Evolutionary conservation across 2,888 invertebrate species (phyloP), one percentile per base, ranked within the genome.

Genomic region (Dicyrtoma fusca): DNA sequence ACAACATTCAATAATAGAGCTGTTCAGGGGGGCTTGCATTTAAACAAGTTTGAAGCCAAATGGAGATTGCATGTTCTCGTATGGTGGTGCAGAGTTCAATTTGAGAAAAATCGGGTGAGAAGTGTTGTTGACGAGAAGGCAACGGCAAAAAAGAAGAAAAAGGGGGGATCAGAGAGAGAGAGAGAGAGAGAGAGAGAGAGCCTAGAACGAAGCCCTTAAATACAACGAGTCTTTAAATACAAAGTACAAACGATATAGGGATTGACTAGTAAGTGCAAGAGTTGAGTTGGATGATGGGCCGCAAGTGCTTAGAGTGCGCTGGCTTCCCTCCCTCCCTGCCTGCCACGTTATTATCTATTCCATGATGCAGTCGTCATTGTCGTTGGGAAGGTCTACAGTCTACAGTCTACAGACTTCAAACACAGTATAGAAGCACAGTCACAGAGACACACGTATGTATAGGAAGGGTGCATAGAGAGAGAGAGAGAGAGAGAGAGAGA

Each of bases 61-160:
- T 57, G 65, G 69, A 69, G 73, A 73, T 69, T 66, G 66, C 70
- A 51, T 73, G 69, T 62, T 69, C 57, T 53, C 34, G 25, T n/a
- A n/a, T n/a, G n/a, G 26, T 26, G 49, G 51, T 62, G 70, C 65
- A 65, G 53, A 70, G 70, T 51, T 65, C 59, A 66, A 70, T 62
- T 44, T 42, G 64, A 69, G 73, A 70, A 70, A 69, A 73, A 73
- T 73, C 69, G 69, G 73, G 65, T 66, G 59, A 73, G 66, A 73
- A 73, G 64, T 64, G 64, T 69, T 73, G 64, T 73, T 59, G 73
- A 69, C 42, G 59, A 73, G 68, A 68, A 63, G 72, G 45, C 42
- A 55, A 21, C n/a, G 34, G 34, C 3, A 34, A 34, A 34, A 34
- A 34, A 34, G 3, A 47, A 26, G 6, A 1, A 47, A 23, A 45